These are phyloP conservation scores for Sthenelais limicola DNA, from an alignment of 2,888 invertebrate species.

Conservation along the genomic window DNA sequence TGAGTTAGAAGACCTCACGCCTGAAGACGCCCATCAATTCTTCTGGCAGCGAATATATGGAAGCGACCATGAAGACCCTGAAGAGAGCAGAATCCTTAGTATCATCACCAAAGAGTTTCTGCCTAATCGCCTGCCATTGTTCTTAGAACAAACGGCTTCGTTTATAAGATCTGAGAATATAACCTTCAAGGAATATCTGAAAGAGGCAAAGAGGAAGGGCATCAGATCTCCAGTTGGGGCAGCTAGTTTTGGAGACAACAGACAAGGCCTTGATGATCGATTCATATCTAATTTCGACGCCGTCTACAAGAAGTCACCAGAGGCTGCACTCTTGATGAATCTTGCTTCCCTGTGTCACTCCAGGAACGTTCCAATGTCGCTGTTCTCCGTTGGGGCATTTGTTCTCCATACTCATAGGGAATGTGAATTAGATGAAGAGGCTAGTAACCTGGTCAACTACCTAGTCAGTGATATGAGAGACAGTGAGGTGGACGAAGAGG, in stretches of 20 bases:
- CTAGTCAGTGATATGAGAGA: not conserved
- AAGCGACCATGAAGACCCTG: not conserved
- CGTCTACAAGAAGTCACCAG: not conserved
- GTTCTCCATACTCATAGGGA: not conserved
- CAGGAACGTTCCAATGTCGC: slow-evolving; percentile 7
- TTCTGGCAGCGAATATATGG: slow-evolving; percentile 3
- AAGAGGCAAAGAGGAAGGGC: not conserved
- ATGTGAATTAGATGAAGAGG: not conserved
- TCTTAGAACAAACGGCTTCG: slow-evolving; percentile 24
- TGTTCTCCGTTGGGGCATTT: slow-evolving; percentile 8
- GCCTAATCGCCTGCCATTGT: slow-evolving; percentile 1
- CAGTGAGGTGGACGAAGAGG: too few species aligned
- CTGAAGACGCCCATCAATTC: not conserved
- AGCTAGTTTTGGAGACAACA: not conserved
- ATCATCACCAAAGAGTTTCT: not conserved
- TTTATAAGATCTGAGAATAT: not conserved
- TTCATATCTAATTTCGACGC: slow-evolving; percentile 17
- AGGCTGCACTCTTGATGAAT: slow-evolving; percentile 13
- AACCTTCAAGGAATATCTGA: slow-evolving; percentile 1
- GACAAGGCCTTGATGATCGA: slow-evolving; percentile 15
- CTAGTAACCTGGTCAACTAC: not conserved
- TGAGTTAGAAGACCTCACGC: not conserved
- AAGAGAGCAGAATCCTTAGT: not conserved
- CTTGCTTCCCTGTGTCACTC: slow-evolving; percentile 21
- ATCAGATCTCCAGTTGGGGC: not conserved